Evolutionary conservation across 2,888 invertebrate species (phyloP).

Genomic region (Spisula subtruncata): DNA sequence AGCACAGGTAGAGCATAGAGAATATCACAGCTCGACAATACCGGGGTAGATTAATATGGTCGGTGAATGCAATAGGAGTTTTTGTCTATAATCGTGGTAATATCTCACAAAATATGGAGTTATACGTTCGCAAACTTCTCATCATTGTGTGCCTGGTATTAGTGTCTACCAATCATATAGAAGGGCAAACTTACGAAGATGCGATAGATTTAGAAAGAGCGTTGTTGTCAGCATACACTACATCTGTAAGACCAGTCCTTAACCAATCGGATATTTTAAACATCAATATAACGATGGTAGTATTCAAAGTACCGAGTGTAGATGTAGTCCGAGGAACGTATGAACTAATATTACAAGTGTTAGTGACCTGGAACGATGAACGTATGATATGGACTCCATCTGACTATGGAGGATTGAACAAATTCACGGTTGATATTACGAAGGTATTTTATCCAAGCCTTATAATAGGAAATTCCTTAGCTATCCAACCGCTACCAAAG

Average conservation of each 20-base stretch:
- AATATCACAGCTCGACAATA: no score
- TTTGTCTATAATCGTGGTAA: no score
- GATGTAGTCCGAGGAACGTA: not conserved
- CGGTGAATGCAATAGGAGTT: no score
- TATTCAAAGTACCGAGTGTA: not conserved
- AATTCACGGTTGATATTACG: not conserved
- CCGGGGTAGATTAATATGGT: no score
- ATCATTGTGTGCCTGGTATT: no score
- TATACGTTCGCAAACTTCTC: no score
- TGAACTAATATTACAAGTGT: not conserved
- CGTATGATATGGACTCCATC: constrained; percentile 21
- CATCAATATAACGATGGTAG: not conserved
- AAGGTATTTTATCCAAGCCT: not conserved
- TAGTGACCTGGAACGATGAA: constrained; percentile 6
- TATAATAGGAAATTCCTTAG: not conserved
- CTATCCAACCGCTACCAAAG: not conserved
- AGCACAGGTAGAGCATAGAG: no score
- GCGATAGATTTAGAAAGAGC: not conserved
- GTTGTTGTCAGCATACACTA: not conserved
- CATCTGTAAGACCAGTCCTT: not conserved
- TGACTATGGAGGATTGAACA: not conserved
- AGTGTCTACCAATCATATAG: not conserved
- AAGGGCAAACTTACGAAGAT: not conserved
- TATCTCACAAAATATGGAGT: no score
- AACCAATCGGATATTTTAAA: constrained; percentile 2